Conservation (phyloP, 1,140 invertebrate species). For the Yoshiicerus persimilis region DNA sequence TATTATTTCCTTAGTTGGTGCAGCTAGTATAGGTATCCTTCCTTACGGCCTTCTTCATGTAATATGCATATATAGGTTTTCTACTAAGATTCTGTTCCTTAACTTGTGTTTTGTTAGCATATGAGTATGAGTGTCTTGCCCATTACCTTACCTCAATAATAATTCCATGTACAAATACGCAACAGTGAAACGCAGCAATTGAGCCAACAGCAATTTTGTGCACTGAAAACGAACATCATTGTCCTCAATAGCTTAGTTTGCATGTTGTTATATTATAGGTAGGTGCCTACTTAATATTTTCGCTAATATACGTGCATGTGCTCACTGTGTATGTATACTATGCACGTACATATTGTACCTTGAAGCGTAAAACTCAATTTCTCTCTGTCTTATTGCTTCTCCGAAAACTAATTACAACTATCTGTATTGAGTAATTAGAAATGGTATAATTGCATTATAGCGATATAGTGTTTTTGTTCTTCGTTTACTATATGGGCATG, state of each 20-base stretch:
- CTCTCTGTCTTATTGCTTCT: neutral
- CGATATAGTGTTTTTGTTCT: too few species aligned
- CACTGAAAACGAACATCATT: neutral
- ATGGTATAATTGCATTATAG: neutral
- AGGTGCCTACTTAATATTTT: neutral
- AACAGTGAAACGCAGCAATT: neutral
- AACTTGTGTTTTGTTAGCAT: neutral
- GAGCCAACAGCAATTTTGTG: neutral
- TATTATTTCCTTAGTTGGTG: neutral
- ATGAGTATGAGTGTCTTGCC: neutral
- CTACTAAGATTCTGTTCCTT: neutral
- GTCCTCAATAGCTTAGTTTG: neutral
- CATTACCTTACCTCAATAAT: neutral
- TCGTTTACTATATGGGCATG: too few species aligned
- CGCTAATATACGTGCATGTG: too few species aligned
- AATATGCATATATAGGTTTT: neutral
- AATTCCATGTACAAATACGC: neutral
- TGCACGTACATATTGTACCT: neutral
- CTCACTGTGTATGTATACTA: neutral
- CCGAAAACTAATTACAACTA: constrained; percentile 9
- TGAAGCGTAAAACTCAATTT: neutral
- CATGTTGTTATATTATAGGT: neutral
- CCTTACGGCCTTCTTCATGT: neutral
- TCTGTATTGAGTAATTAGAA: neutral
- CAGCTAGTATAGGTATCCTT: neutral